These are phyloP conservation scores for Trachops cirrhosus DNA, from an alignment of 2,797 vertebrate genomes.

Conservation along the genomic window DNA sequence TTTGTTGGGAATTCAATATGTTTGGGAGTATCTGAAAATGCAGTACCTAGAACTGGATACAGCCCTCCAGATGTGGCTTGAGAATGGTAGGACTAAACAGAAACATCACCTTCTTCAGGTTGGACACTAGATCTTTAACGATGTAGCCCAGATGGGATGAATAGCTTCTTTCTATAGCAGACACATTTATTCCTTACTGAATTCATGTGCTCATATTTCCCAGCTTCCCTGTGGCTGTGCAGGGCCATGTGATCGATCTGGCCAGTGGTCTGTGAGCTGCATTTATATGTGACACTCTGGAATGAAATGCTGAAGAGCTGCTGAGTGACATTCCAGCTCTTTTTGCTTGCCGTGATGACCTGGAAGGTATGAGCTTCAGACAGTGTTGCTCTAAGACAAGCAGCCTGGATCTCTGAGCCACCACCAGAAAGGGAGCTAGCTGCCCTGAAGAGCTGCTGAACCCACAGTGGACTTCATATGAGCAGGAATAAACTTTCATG, in stretches of 20 bases:
- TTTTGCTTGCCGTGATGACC: neutral
- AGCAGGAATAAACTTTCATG: neutral
- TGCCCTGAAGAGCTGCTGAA: neutral
- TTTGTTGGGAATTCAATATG: neutral
- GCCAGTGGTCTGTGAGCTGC: neutral
- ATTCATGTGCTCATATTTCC: neutral
- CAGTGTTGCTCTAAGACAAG: neutral
- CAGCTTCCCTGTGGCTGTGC: neutral
- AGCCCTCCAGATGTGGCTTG: neutral
- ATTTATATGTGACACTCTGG: neutral
- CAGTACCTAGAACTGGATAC: neutral
- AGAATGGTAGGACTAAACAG: neutral
- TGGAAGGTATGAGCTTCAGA: neutral
- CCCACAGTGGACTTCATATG: neutral
- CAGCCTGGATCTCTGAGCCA: neutral
- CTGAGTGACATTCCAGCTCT: neutral
- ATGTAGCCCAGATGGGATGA: neutral
- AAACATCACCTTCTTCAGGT: neutral
- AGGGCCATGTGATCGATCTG: neutral
- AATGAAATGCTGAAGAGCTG: neutral
- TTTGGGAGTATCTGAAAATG: conserved; percentile 5
- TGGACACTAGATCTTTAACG: neutral
- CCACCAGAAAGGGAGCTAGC: neutral
- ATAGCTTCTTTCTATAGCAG: neutral
- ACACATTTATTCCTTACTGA: neutral